Base-by-base conservation (phyloP, 2,888 invertebrate genomes). In the Monochamus alternatus region DNA sequence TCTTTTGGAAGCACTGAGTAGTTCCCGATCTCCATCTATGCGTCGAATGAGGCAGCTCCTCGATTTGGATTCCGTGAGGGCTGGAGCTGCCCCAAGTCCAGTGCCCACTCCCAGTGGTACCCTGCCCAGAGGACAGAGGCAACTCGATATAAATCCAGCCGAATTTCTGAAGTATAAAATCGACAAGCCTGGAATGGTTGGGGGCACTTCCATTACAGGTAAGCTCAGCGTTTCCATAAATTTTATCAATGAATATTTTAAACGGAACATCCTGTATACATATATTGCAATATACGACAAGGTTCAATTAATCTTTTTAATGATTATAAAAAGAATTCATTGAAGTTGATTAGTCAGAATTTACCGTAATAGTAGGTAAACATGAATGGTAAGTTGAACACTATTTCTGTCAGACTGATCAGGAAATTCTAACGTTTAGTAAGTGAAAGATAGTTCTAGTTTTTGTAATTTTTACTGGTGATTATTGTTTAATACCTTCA, bases 141-240 rank as follows among this genome's bases (percentile, higher is more conserved):
- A 94, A 86, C 91, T 97, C 82, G 96, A 97, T 89, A 96, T 97
- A 83, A 97, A 97, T 91, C 96, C 96, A 85, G 96, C 95, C 93
- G 95, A 97, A 91, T 97, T 97, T 90, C 92, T 95, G 85, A 96
- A 97, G 90, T 97, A 97, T 89, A 97, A 96, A 90, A 93, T 96
- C 85, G 96, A 97, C 85, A 96, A 96, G 86, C 94, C 94, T 91
- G 80, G 90, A 74, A 82, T 88, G 77, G 81, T 85, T 58, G 86
- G 86, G 32, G 82, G 85, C 31, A 78, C 84, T 51, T 86, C 86
- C 3, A 84, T 87, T 88, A 90, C 91, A 1, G 81, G 81, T 79
- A 71, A 72, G 63, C 68, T 43, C 3, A 8, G n/a, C 38, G 12
- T 5, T 55, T 5, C 55, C 55, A 14, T 5, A 55, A 8, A 14